phyloP scores from a whole-genome alignment of 2,888 invertebrate genomes.

The Watsonalla binaria region DNA sequence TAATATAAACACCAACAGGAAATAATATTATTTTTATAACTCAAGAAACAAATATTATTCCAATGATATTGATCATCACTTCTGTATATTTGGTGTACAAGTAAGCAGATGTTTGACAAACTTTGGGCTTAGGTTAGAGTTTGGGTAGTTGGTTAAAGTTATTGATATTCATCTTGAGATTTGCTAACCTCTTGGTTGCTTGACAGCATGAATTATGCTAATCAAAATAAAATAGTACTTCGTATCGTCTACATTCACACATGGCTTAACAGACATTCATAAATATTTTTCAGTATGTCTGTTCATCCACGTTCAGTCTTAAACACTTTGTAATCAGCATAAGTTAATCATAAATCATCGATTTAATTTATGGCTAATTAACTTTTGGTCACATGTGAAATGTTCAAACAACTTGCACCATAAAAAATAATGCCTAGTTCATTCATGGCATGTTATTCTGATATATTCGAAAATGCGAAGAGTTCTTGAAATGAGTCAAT shows the following conservation, averaged over 20 bases:
- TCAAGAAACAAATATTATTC: conserved; percentile 19
- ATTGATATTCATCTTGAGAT: conserved; percentile 16
- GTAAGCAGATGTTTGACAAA: conserved; percentile 17
- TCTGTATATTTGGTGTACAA: conserved; percentile 21
- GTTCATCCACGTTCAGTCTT: no score
- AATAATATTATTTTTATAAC: background rate
- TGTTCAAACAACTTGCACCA: no score
- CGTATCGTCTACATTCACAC: conserved; percentile 29
- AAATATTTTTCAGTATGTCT: conserved; percentile 15
- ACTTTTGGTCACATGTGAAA: no score
- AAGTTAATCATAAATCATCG: no score
- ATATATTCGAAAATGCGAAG: background rate
- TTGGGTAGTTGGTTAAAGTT: conserved; percentile 15
- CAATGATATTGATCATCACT: conserved; percentile 22
- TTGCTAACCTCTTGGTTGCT: conserved; percentile 18
- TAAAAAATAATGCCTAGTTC: no score
- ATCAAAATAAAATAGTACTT: conserved; percentile 18
- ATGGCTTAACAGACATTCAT: conserved; percentile 34
- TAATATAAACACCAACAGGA: background rate
- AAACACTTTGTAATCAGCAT: no score
- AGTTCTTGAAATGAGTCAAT: background rate
- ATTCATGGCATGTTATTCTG: no score
- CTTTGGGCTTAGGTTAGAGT: conserved; percentile 10
- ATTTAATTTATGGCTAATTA: no score
- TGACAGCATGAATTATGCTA: conserved; percentile 22